Conservation (phyloP, 1,140 invertebrate species). For the Macrostomum lignano region DNA sequence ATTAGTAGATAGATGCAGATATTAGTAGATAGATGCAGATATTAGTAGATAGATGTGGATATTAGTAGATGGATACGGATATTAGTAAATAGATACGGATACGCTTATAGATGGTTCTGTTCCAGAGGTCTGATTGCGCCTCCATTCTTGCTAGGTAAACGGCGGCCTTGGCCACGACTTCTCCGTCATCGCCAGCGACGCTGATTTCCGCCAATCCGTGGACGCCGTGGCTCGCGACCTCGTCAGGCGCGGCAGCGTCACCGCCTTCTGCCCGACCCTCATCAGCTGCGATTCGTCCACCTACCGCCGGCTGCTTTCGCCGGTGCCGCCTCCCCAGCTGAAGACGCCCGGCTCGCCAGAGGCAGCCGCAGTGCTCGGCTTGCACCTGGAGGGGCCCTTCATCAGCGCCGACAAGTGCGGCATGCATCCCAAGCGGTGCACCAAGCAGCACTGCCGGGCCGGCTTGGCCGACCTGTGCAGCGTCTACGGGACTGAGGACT, state of each 20-base stretch:
- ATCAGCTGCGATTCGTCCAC: constrained; percentile 52
- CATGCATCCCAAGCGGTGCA: constrained; percentile 50
- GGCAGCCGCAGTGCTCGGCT: constrained; percentile 31
- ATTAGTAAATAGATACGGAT: neutral
- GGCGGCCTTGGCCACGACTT: no score
- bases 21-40: no score
- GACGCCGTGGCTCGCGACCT: constrained; percentile 24
- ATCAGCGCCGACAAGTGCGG: constrained; percentile 69
- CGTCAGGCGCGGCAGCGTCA: constrained; percentile 56
- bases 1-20: no score
- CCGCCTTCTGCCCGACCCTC: constrained; percentile 85
- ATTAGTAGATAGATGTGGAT: no score
- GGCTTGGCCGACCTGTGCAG: constrained; percentile 33
- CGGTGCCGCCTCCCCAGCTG: neutral
- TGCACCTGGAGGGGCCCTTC: constrained; percentile 86
- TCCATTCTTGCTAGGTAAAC: neutral
- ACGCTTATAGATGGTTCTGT: neutral
- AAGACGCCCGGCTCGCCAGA: constrained; percentile 1
- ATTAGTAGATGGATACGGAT: no score
- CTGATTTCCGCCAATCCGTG: no score
- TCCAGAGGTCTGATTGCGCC: neutral
- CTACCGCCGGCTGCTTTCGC: constrained; percentile 38
- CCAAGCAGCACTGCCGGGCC: constrained; percentile 36
- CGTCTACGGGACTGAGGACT: constrained; percentile 14
- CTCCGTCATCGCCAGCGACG: no score